Conservation (phyloP, 2,888 invertebrate species). For the Chloromyia formosa region DNA sequence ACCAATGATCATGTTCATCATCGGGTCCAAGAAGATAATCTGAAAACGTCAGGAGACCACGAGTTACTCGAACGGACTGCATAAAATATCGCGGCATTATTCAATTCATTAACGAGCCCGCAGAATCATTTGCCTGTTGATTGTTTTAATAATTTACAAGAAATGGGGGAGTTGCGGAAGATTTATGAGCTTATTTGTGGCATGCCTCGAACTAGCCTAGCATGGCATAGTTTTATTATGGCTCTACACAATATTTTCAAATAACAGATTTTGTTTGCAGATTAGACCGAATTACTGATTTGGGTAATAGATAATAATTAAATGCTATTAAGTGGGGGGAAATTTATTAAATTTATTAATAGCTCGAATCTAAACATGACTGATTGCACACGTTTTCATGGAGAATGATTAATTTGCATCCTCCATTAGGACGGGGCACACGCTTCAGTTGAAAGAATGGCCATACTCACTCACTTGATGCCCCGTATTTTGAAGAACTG, state of each 20-base stretch:
- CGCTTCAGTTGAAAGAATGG: too few relatives aligned
- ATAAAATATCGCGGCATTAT: constrained; percentile 32
- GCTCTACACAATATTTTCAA: constrained; percentile 18
- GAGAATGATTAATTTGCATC: background rate
- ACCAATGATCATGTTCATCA: constrained; percentile 14
- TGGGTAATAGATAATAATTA: constrained; percentile 34
- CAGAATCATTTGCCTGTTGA: constrained; percentile 35
- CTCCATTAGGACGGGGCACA: background rate
- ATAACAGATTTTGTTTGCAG: constrained; percentile 25
- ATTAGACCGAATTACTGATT: constrained; percentile 29
- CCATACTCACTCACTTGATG: too few relatives aligned
- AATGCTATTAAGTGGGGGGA: constrained; percentile 10
- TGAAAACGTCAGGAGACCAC: constrained; percentile 19
- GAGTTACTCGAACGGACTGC: background rate
- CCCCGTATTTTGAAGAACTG: too few relatives aligned
- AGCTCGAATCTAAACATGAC: background rate
- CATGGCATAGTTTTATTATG: background rate
- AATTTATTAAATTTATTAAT: constrained; percentile 3
- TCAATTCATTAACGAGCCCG: constrained; percentile 41
- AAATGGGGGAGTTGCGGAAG: constrained; percentile 30
- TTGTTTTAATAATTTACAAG: constrained; percentile 39
- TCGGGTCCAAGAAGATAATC: constrained; percentile 6
- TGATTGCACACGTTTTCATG: background rate
- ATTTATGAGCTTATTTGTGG: constrained; percentile 13
- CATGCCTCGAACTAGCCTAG: background rate